These are phyloP conservation scores for Halichoeres trimaculatus DNA, from an alignment of 2,113 vertebrate genomes.

Conservation along the genomic window DNA sequence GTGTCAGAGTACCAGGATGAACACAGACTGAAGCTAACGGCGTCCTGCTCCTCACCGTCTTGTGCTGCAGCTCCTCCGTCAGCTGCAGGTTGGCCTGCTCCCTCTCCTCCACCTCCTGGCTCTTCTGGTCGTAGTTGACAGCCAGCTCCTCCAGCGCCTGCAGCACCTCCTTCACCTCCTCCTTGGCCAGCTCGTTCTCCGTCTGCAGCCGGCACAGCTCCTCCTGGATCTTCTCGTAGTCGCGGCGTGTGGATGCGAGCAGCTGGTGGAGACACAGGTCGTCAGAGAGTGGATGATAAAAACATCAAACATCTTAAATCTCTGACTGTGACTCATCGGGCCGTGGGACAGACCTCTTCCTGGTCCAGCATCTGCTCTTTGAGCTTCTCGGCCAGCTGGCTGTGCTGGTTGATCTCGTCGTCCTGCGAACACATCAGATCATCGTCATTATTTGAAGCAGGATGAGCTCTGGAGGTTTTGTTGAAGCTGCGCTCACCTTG, in stretches of 20 bases:
- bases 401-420: constrained; percentile 75
- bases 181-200: constrained; percentile 93
- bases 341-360: constrained; percentile 51
- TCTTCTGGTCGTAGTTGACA: constrained; percentile 95
- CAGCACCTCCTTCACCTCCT: constrained; percentile 96
- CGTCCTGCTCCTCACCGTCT: constrained; percentile 84
- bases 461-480: no score
- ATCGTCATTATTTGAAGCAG: no score
- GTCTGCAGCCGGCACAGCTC: constrained; percentile 92
- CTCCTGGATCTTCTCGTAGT: constrained; percentile 94
- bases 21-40: no score
- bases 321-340: no score
- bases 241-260: constrained; percentile 90
- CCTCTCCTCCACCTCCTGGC: constrained; percentile 90
- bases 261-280: constrained; percentile 75
- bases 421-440: constrained; percentile 36
- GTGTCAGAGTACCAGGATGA: no score
- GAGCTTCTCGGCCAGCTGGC: constrained; percentile 71
- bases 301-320: neutral
- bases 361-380: constrained; percentile 75
- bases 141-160: constrained; percentile 95
- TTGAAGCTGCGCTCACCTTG: constrained; percentile 83
- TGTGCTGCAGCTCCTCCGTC: constrained; percentile 89
- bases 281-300: no score
- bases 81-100: constrained; percentile 87